phyloP scores from a whole-genome alignment of 1,140 invertebrate species.

The Anthonomus grandis region DNA sequence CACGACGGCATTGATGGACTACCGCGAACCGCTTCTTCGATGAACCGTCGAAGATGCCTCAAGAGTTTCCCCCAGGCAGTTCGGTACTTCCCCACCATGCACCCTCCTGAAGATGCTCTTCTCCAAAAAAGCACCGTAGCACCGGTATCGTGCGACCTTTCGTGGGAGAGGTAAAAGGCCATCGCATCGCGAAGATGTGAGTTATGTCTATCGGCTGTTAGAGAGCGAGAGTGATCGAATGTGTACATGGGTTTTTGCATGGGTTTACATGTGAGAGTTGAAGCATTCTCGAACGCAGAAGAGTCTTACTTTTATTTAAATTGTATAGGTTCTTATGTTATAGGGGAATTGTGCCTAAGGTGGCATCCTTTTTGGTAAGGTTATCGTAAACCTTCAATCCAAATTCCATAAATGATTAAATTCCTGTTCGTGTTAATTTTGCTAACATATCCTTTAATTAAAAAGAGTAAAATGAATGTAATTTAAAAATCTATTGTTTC shows the following conservation, averaged over 20 bases:
- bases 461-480: not conserved
- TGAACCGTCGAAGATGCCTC: constrained; percentile 20
- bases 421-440: not conserved
- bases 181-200: constrained; percentile 11
- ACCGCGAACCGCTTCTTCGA: constrained; percentile 20
- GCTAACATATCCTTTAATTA: not conserved
- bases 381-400: no score
- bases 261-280: no score
- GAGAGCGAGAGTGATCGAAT: constrained; percentile 12
- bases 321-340: no score
- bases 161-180: constrained; percentile 21
- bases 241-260: not conserved
- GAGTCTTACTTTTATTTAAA: no score
- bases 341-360: no score
- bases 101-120: constrained; percentile 13
- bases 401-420: not conserved
- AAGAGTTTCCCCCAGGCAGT: constrained; percentile 10
- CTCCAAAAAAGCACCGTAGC: not conserved
- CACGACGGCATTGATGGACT: constrained; percentile 20
- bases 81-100: constrained; percentile 5
- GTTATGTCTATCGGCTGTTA: constrained; percentile 9
- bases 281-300: no score
- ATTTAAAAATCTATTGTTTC: no score
- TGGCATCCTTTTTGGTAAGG: no score
- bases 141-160: constrained; percentile 17